phyloP scores from a whole-genome alignment of 1,140 invertebrate species.

The Megalonaias nervosa region DNA sequence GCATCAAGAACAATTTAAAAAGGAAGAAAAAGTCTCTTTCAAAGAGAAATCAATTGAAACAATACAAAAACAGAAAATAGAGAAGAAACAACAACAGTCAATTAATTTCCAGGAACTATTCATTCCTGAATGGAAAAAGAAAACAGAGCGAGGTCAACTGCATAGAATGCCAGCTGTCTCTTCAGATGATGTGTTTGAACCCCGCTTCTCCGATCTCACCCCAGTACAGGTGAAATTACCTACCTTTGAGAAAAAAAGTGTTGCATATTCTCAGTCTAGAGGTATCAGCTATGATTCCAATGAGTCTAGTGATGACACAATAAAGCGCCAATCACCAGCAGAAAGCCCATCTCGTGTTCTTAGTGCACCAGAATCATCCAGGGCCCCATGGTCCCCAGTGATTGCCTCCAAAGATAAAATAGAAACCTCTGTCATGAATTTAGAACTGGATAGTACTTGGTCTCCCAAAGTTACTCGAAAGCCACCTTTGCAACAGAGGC shows the following conservation, averaged over 20 bases:
- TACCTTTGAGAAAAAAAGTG: too few species aligned
- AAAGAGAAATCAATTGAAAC: too few species aligned
- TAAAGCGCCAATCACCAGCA: conserved; percentile 27
- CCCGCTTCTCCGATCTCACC: background rate
- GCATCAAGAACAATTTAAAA: too few species aligned
- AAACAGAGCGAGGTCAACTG: conserved; percentile 21
- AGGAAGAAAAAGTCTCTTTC: too few species aligned
- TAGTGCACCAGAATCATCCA: too few species aligned
- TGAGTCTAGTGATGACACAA: conserved; percentile 35
- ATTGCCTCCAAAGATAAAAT: too few species aligned
- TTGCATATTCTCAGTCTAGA: background rate
- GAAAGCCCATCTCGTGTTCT: conserved; percentile 9
- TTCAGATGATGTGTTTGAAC: conserved; percentile 20
- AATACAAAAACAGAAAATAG: conserved; percentile 23
- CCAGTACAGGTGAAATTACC: too few species aligned
- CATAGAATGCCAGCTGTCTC: conserved; percentile 16
- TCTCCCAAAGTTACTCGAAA: conserved; percentile 15
- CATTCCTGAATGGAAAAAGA: conserved; percentile 44
- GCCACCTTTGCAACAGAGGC: conserved; percentile 6
- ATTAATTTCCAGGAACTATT: conserved; percentile 50
- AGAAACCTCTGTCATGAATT: too few species aligned
- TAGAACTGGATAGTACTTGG: background rate
- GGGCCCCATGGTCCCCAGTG: too few species aligned
- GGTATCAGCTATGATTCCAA: conserved; percentile 26
- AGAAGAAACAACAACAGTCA: background rate